Conservation (phyloP, 2,113 vertebrate genomes). For the Daphoenositta chrysoptera region DNA sequence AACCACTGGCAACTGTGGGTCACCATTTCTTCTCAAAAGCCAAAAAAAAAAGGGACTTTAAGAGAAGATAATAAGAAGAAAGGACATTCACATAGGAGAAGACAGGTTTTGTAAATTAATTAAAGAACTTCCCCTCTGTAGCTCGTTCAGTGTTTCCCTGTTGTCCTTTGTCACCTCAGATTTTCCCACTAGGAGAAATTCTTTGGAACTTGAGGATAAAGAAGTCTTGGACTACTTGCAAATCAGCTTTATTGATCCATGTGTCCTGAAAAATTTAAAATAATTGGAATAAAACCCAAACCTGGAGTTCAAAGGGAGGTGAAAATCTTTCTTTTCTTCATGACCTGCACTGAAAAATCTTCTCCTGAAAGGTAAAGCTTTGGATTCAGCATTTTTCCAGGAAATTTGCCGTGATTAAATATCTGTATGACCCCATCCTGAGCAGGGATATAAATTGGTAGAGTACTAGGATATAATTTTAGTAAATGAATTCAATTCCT, state of each 20-base stretch:
- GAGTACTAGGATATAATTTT: neutral
- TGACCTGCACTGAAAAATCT: neutral
- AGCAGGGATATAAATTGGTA: neutral
- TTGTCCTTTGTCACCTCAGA: neutral
- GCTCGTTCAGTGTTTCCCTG: neutral
- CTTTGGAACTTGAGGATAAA: neutral
- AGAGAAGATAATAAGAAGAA: neutral
- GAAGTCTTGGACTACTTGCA: neutral
- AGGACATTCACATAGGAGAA: neutral
- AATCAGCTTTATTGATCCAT: neutral
- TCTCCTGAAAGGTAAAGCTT: neutral
- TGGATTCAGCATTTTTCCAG: neutral
- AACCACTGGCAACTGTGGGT: neutral
- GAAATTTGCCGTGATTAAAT: neutral
- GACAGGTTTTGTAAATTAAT: neutral
- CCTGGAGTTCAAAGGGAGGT: neutral
- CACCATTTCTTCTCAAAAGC: neutral
- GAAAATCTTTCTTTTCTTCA: neutral
- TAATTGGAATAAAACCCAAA: neutral
- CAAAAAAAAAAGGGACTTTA: neutral
- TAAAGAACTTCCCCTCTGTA: neutral
- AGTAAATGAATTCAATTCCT: neutral
- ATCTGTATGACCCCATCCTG: fast-evolving
- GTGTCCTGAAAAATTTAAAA: neutral
- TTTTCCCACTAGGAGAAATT: neutral